Evolutionary conservation across 64 coral and sea anemone genomes (phyloP).

Genomic region (Porites lutea): DNA sequence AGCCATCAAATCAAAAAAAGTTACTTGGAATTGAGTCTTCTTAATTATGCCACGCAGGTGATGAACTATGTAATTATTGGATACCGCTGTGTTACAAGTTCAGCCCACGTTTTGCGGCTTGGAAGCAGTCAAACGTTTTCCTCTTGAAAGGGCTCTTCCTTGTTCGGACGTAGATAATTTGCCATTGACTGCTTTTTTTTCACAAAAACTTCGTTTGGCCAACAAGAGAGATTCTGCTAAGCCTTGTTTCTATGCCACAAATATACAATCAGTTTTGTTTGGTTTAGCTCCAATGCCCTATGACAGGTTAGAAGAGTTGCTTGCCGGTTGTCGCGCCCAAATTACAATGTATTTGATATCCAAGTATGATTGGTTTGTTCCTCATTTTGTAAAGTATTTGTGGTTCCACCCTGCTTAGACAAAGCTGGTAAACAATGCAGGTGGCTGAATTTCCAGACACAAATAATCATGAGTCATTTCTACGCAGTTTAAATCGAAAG

Average conservation of each 20-base stretch:
- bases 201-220: no score
- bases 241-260: not conserved
- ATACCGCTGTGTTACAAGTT: not conserved
- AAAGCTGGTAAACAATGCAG: conserved; percentile 37
- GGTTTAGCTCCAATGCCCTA: not conserved
- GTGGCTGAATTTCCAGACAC: not conserved
- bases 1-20: not conserved
- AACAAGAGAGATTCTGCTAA: no score
- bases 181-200: no score
- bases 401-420: not conserved
- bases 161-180: not conserved
- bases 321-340: not conserved
- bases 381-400: not conserved
- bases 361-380: not conserved
- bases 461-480: conserved; percentile 24
- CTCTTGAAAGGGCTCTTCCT: not conserved
- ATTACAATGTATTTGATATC: not conserved
- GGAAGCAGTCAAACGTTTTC: not conserved
- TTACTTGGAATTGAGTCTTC: conserved; percentile 1
- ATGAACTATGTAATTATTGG: not conserved
- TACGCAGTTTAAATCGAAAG: not conserved
- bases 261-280: not conserved
- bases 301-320: not conserved
- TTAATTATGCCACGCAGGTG: not conserved
- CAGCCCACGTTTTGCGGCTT: not conserved